phyloP scores from a whole-genome alignment of 2,888 invertebrate species.

The Nipponacmea schrenckii region DNA sequence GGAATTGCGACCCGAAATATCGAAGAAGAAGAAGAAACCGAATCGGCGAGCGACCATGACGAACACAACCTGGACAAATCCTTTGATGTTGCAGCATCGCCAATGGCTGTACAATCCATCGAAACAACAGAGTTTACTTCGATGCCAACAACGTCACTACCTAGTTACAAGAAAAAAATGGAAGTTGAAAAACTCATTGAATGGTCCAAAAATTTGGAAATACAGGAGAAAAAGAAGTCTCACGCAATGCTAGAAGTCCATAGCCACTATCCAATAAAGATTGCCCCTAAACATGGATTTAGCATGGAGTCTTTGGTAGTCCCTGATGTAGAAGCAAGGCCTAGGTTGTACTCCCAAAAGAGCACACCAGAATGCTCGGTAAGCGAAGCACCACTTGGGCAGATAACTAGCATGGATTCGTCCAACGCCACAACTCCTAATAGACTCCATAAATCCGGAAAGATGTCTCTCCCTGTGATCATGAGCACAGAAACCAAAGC shows the following conservation, averaged over 20 bases:
- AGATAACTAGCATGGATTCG: not conserved
- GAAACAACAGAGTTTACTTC: not conserved
- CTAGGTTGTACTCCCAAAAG: conserved; percentile 1
- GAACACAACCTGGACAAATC: conserved; percentile 7
- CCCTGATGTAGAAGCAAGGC: not conserved
- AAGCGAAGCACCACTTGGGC: not conserved
- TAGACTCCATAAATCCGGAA: not conserved
- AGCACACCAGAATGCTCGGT: conserved; percentile 12
- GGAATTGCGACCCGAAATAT: conserved; percentile 23
- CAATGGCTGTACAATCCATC: not conserved
- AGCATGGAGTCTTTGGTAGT: not conserved
- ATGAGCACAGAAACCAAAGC: conserved; percentile 6
- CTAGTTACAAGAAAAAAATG: conserved; percentile 34
- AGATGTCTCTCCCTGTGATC: not conserved
- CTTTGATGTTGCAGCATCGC: conserved; percentile 5
- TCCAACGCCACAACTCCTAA: conserved; percentile 1
- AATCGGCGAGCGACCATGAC: conserved; percentile 16
- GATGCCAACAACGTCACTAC: conserved; percentile 9
- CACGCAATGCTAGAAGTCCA: conserved; percentile 30
- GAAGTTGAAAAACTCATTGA: conserved; percentile 34
- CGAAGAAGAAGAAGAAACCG: conserved; percentile 30
- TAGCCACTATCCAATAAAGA: conserved; percentile 40
- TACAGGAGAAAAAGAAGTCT: conserved; percentile 26
- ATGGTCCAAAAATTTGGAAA: conserved; percentile 31
- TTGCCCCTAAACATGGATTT: conserved; percentile 40